These are phyloP conservation scores for Drosophila niveifrons DNA, from an alignment of 2,888 invertebrate genomes.

Conservation along the genomic window DNA sequence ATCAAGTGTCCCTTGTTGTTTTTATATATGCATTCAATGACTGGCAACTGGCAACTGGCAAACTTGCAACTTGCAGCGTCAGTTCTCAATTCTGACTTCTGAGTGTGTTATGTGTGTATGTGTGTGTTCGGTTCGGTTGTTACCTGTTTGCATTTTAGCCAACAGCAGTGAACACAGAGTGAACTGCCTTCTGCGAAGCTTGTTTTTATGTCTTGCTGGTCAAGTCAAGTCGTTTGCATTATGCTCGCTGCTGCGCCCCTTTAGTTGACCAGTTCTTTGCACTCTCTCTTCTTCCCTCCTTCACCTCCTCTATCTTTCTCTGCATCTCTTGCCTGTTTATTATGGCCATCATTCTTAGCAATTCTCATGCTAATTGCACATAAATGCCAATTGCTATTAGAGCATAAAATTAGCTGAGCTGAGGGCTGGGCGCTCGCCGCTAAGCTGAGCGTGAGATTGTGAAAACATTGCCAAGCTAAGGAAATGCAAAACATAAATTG, in stretches of 20 bases:
- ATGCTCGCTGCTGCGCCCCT: conserved; percentile 31
- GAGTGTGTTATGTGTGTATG: conserved; percentile 4
- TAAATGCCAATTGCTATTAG: conserved; percentile 55
- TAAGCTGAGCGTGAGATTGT: conserved; percentile 22
- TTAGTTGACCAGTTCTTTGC: conserved; percentile 47
- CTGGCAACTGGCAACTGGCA: conserved; percentile 23
- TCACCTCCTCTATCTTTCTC: not conserved
- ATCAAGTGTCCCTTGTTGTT: conserved; percentile 48
- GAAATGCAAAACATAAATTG: conserved; percentile 53
- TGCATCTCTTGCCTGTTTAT: conserved; percentile 29
- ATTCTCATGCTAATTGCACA: conserved; percentile 56
- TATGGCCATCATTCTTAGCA: conserved; percentile 34
- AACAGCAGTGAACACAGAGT: conserved; percentile 10
- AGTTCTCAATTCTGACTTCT: conserved; percentile 14
- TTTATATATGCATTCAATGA: conserved; percentile 22
- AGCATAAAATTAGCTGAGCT: conserved; percentile 46
- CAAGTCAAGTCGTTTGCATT: conserved; percentile 59
- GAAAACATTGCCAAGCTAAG: conserved; percentile 12
- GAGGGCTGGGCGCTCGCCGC: not conserved
- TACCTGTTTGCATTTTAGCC: conserved; percentile 62
- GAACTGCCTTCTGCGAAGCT: conserved; percentile 16
- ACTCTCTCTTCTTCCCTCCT: conserved; percentile 9
- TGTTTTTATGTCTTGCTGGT: conserved; percentile 42
- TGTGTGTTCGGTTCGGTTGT: conserved; percentile 13
- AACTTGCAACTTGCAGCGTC: conserved; percentile 44